Evolutionary conservation across 2,113 vertebrate species (phyloP).

Genomic region (Scomber scombrus): DNA sequence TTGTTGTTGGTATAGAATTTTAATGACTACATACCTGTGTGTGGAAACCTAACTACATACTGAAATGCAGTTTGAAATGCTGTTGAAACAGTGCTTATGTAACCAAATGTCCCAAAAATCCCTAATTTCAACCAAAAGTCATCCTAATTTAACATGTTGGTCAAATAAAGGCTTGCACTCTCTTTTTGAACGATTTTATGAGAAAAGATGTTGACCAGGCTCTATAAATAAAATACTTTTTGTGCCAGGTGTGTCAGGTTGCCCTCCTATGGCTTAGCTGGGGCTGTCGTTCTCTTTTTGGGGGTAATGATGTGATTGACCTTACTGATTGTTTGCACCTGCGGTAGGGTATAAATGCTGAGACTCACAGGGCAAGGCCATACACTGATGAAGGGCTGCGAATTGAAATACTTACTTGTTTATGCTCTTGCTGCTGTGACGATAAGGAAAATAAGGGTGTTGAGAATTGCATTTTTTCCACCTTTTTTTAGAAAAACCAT

Average conservation of each 20-base stretch:
- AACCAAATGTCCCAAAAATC: no score
- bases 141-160: no score
- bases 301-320: slow-evolving; percentile 18
- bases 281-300: background rate
- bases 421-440: background rate
- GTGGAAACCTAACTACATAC: no score
- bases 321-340: slow-evolving; percentile 16
- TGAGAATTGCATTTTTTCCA: background rate
- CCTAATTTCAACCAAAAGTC: no score
- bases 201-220: background rate
- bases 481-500: background rate
- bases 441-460: slow-evolving; percentile 14
- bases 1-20: no score
- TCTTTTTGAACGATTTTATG: no score
- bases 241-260: background rate
- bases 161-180: no score
- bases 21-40: no score
- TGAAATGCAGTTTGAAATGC: no score
- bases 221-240: background rate
- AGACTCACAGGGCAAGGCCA: background rate
- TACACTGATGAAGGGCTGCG: background rate
- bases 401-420: background rate
- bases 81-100: no score
- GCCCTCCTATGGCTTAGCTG: background rate
- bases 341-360: background rate